Percentiles rank a stretch among this genome's conserved stretches.
Evolutionary conservation across 2,113 vertebrate species (phyloP).

Genomic region (Prinia subflava): DNA sequence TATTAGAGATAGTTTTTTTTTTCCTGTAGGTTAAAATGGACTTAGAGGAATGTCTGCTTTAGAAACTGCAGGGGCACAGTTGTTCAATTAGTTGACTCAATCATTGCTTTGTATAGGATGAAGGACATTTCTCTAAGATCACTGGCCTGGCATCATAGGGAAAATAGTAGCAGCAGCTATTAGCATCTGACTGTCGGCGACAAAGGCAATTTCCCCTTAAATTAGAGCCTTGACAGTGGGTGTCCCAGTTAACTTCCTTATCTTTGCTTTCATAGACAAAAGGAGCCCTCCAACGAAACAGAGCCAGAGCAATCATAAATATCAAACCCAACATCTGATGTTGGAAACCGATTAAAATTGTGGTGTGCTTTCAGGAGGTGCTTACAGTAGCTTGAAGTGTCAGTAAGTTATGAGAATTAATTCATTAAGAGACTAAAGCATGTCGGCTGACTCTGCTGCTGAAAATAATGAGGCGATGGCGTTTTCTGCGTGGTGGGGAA

Average conservation of each 20-base stretch:
- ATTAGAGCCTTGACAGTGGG: conserved; percentile 16
- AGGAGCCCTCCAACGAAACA: neutral
- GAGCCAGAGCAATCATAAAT: conserved; percentile 16
- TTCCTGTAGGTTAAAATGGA: neutral
- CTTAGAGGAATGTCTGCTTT: neutral
- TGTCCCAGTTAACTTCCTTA: conserved; percentile 35
- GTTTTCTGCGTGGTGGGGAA: neutral
- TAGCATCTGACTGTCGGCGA: conserved; percentile 32
- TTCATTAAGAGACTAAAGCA: conserved; percentile 40
- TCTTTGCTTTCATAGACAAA: conserved; percentile 35
- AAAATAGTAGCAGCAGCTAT: conserved; percentile 50
- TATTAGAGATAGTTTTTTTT: neutral
- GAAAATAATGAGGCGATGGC: conserved; percentile 1
- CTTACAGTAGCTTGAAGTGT: neutral
- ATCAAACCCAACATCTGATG: conserved; percentile 46
- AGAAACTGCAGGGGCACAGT: neutral
- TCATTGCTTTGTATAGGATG: neutral
- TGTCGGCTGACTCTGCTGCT: conserved; percentile 32
- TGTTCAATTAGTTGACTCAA: conserved; percentile 10
- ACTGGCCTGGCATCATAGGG: conserved; percentile 10
- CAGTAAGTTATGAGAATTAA: conserved; percentile 13
- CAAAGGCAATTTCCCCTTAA: conserved; percentile 21
- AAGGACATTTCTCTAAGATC: conserved; percentile 21
- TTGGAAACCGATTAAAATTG: conserved; percentile 34
- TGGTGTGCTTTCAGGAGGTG: neutral